Conservation (phyloP, 92 coral and sea anemone genomes). For the Virgularia gustaviana region DNA sequence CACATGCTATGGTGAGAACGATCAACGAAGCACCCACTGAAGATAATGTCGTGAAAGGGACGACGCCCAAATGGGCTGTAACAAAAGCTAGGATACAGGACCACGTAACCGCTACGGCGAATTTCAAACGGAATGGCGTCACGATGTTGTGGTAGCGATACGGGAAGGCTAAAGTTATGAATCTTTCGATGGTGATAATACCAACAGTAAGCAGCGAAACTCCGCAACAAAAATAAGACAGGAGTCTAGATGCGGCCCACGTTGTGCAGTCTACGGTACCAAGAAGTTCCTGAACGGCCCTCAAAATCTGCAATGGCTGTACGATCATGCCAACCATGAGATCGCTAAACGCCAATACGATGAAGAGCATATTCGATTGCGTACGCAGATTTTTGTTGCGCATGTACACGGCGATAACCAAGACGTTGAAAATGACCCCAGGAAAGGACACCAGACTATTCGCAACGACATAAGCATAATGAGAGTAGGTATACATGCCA, state of each 20-base stretch:
- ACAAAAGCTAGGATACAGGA: background rate
- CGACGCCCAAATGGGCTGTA: background rate
- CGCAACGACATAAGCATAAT: background rate
- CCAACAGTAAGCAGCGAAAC: background rate
- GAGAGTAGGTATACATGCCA: background rate
- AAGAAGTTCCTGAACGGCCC: background rate
- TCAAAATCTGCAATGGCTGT: background rate
- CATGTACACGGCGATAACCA: background rate
- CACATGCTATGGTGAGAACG: background rate
- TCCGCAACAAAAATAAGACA: background rate
- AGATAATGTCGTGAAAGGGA: background rate
- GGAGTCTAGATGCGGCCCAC: background rate
- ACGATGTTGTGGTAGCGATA: background rate
- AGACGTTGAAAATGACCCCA: background rate
- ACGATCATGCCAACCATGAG: slow-evolving; percentile 15
- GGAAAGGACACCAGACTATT: background rate
- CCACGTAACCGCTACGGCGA: background rate
- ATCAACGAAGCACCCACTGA: background rate
- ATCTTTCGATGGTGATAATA: slow-evolving; percentile 8
- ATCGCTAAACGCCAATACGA: slow-evolving; percentile 14
- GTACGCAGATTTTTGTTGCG: slow-evolving; percentile 1
- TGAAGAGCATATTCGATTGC: slow-evolving; percentile 11
- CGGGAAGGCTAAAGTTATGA: slow-evolving; percentile 13
- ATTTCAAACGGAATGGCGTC: background rate
- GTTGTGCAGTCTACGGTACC: background rate